phyloP scores from a whole-genome alignment of 2,888 invertebrate species.

The Harpalus rubripes region DNA sequence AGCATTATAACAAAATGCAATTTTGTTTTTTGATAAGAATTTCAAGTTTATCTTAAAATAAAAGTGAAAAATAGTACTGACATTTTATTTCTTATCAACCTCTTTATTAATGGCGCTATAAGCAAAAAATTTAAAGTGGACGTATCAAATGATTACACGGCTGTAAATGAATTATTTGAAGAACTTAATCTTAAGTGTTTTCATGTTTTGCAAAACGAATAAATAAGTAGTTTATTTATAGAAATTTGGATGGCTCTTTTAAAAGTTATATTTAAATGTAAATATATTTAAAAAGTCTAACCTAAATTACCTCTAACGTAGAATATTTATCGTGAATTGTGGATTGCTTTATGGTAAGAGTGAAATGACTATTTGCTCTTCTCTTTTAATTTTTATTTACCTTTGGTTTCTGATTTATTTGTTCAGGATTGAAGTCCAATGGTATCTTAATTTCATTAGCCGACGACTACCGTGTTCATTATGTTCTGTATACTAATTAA shows the following conservation, averaged over 20 bases:
- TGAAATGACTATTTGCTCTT: constrained; percentile 26
- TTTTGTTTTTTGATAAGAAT: not conserved
- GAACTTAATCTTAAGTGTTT: constrained; percentile 30
- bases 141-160: not conserved
- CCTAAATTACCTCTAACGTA: not conserved
- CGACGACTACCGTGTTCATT: constrained; percentile 6
- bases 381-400: constrained; percentile 18
- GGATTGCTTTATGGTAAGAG: not conserved
- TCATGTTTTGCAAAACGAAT: not conserved
- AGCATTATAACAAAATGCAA: not conserved
- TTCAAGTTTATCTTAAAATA: not conserved
- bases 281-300: constrained; percentile 11
- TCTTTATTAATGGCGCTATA: constrained; percentile 1
- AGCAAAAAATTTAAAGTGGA: constrained; percentile 17
- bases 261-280: not conserved
- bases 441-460: constrained; percentile 25
- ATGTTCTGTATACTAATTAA: constrained; percentile 31
- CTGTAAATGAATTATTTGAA: constrained; percentile 16
- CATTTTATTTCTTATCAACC: not conserved
- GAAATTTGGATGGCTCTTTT: constrained; percentile 11
- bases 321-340: too few species aligned
- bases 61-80: not conserved
- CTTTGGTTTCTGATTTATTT: constrained; percentile 35
- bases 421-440: not conserved
- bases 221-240: constrained; percentile 20